Conservation (phyloP, 2,797 vertebrate genomes). For the Astyanax mexicanus region DNA sequence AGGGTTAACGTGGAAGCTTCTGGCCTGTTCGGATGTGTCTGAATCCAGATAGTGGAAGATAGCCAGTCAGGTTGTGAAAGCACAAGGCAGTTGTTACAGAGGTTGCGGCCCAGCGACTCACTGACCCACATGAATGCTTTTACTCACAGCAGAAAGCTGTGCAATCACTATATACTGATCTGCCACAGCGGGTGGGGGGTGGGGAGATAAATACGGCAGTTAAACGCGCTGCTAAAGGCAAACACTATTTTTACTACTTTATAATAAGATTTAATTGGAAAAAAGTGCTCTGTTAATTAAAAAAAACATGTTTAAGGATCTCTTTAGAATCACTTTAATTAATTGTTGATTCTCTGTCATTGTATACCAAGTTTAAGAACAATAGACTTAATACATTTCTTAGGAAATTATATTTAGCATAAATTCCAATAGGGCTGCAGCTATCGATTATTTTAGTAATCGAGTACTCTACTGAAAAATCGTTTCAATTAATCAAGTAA, state of each 20-base stretch:
- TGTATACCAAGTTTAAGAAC: no score
- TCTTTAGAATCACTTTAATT: background rate
- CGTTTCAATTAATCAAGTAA: no score
- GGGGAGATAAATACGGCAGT: no score
- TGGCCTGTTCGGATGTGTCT: background rate
- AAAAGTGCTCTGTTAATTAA: no score
- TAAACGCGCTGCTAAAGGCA: background rate
- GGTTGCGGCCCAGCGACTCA: slow-evolving; percentile 1
- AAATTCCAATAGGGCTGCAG: no score
- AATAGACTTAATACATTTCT: no score
- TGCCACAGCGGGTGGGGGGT: background rate
- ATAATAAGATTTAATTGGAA: background rate
- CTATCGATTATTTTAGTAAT: no score
- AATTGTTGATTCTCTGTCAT: background rate
- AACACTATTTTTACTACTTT: background rate
- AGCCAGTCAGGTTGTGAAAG: background rate
- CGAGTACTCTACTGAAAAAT: no score
- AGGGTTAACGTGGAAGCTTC: background rate
- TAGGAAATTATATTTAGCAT: no score
- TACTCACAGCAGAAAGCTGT: background rate
- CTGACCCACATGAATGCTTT: slow-evolving; percentile 32
- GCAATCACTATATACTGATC: slow-evolving; percentile 17
- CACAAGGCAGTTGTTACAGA: background rate
- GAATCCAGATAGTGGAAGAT: slow-evolving; percentile 1
- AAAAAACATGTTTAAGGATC: no score